Conservation (phyloP, 2,113 vertebrate species). For the Hemiscyllium ocellatum region DNA sequence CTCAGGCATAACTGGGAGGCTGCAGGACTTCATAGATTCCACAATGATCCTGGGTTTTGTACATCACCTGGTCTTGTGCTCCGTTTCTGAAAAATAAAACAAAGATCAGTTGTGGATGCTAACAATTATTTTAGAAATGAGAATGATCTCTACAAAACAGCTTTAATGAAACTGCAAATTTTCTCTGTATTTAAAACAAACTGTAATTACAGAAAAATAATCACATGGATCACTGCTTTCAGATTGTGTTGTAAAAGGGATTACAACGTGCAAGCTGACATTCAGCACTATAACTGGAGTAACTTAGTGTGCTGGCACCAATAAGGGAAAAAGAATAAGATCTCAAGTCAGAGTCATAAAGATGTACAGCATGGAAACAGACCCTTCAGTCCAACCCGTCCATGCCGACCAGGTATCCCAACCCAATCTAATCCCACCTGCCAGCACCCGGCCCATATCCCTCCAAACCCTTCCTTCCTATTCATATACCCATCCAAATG, state of each 20-base stretch:
- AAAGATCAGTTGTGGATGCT: not conserved
- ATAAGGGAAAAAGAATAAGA: not conserved
- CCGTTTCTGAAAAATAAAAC: not conserved
- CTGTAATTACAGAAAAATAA: not conserved
- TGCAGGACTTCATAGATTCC: constrained; percentile 25
- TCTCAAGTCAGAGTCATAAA: not conserved
- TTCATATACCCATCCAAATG: too few species aligned
- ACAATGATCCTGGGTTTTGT: constrained; percentile 15
- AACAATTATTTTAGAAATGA: not conserved
- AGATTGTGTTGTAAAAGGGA: not conserved
- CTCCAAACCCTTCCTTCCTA: too few species aligned
- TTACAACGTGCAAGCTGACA: not conserved
- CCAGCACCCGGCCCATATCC: too few species aligned
- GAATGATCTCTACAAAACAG: not conserved
- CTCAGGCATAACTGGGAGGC: constrained; percentile 68
- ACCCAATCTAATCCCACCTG: too few species aligned
- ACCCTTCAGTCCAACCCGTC: too few species aligned
- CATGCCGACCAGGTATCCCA: too few species aligned
- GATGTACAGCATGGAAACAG: too few species aligned
- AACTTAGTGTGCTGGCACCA: not conserved
- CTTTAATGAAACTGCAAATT: not conserved
- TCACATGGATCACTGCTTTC: not conserved
- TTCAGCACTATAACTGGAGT: not conserved
- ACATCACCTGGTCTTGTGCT: not conserved
- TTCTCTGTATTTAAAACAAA: not conserved